Percentiles rank a stretch among this genome's conserved stretches.
Conservation (phyloP, 1,140 invertebrate species). For the fruit fly (Drosophila melanogaster) region DNA sequence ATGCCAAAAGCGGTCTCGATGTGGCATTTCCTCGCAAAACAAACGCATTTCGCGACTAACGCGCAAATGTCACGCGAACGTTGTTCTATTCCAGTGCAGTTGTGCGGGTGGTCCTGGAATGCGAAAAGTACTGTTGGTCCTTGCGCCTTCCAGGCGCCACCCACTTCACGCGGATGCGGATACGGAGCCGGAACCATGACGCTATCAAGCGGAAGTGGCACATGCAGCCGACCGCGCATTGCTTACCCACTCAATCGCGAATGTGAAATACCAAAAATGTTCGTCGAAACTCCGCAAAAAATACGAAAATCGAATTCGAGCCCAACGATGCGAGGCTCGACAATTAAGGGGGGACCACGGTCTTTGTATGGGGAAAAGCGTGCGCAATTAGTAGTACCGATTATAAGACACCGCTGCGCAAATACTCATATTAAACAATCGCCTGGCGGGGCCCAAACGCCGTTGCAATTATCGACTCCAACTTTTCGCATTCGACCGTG, state of each 20-base stretch:
- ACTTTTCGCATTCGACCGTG: constrained; percentile 66
- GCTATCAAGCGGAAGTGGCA: constrained; percentile 82
- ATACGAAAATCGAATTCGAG: constrained; percentile 51
- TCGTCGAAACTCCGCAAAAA: constrained; percentile 17
- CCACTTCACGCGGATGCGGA: constrained; percentile 65
- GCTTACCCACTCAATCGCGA: constrained; percentile 70
- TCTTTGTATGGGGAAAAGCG: constrained; percentile 14
- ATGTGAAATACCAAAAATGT: constrained; percentile 41
- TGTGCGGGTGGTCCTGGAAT: constrained; percentile 29
- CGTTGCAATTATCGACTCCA: constrained; percentile 66
- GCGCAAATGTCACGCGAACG: constrained; percentile 73
- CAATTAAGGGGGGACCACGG: constrained; percentile 52
- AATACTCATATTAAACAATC: constrained; percentile 74
- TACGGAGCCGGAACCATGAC: constrained; percentile 68
- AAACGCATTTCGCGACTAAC: constrained; percentile 68
- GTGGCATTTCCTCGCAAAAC: constrained; percentile 62
- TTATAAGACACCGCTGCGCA: constrained; percentile 46
- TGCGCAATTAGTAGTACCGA: constrained; percentile 69
- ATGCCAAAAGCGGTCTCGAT: constrained; percentile 49
- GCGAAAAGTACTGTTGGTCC: constrained; percentile 5
- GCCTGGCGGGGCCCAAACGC: constrained; percentile 39
- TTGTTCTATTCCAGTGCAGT: constrained; percentile 48
- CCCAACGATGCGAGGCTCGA: constrained; percentile 51
- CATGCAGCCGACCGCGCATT: constrained; percentile 70
- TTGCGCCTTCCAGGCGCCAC: constrained; percentile 11